phyloP scores from a whole-genome alignment of 2,888 invertebrate species.

The Silvanus unidentatus region DNA sequence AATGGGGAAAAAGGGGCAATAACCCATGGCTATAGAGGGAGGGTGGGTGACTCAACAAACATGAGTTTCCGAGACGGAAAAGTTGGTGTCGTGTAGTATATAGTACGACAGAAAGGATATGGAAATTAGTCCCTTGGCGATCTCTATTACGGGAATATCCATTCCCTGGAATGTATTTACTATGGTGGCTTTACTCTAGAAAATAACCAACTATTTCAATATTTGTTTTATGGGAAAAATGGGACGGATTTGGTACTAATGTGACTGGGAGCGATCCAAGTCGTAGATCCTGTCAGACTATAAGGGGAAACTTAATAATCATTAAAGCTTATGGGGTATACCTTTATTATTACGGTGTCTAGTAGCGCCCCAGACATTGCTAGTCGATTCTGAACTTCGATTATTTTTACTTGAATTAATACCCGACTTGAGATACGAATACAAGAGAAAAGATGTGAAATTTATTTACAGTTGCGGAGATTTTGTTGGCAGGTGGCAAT shows the following conservation, averaged over 20 bases:
- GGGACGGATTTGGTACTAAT: too few species aligned
- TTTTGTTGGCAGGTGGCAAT: constrained; percentile 21
- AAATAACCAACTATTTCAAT: constrained; percentile 1
- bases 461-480: constrained; percentile 16
- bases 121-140: constrained; percentile 25
- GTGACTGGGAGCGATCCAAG: too few species aligned
- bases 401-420: too few species aligned
- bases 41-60: constrained; percentile 21
- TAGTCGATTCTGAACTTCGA: too few species aligned
- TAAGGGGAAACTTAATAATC: too few species aligned
- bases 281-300: too few species aligned
- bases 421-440: too few species aligned
- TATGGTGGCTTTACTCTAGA: not conserved
- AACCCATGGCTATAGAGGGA: constrained; percentile 18
- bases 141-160: constrained; percentile 7
- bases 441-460: constrained; percentile 9
- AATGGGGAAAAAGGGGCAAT: constrained; percentile 23
- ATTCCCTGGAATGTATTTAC: constrained; percentile 8
- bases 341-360: too few species aligned
- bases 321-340: too few species aligned
- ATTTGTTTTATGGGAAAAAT: constrained; percentile 2
- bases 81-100: constrained; percentile 17
- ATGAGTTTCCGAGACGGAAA: constrained; percentile 14
- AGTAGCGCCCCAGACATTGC: not conserved
- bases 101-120: constrained; percentile 21